Percentiles rank a stretch among this genome's conserved stretches.
Evolutionary conservation across 2,113 vertebrate genomes (phyloP).

Genomic region (Perognathus longimembris): DNA sequence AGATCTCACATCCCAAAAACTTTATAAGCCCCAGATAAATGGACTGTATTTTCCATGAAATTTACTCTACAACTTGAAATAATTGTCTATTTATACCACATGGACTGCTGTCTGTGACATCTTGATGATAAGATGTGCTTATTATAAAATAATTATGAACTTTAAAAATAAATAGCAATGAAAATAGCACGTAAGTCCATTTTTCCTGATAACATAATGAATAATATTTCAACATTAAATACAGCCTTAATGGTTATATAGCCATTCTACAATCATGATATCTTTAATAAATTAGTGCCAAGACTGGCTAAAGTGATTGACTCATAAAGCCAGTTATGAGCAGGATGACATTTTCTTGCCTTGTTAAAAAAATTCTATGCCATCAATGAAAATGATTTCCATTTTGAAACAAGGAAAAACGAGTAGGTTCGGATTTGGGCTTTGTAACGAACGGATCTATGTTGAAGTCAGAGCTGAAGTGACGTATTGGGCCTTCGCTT

Average conservation of each 20-base stretch:
- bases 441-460: not conserved
- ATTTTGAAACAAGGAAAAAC: slow-evolving; percentile 21
- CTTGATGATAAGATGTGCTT: not conserved
- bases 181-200: slow-evolving; percentile 1
- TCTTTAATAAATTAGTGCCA: slow-evolving; percentile 46
- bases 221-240: slow-evolving; percentile 22
- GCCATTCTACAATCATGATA: not conserved
- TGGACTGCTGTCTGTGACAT: not conserved
- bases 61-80: slow-evolving; percentile 13
- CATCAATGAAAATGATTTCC: slow-evolving; percentile 51
- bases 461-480: not conserved
- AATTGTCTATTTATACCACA: not conserved
- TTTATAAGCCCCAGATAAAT: slow-evolving; percentile 1
- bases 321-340: not conserved
- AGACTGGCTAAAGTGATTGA: slow-evolving; percentile 53
- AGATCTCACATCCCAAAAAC: slow-evolving; percentile 5
- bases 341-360: slow-evolving; percentile 35
- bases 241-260: slow-evolving; percentile 47
- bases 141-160: slow-evolving; percentile 14
- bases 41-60: not conserved
- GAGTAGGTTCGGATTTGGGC: not conserved
- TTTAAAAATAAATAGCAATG: not conserved
- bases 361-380: slow-evolving; percentile 64
- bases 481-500: not conserved
- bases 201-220: not conserved